phyloP scores from a whole-genome alignment of 2,797 vertebrate species.

The Enteromius mattozi region DNA sequence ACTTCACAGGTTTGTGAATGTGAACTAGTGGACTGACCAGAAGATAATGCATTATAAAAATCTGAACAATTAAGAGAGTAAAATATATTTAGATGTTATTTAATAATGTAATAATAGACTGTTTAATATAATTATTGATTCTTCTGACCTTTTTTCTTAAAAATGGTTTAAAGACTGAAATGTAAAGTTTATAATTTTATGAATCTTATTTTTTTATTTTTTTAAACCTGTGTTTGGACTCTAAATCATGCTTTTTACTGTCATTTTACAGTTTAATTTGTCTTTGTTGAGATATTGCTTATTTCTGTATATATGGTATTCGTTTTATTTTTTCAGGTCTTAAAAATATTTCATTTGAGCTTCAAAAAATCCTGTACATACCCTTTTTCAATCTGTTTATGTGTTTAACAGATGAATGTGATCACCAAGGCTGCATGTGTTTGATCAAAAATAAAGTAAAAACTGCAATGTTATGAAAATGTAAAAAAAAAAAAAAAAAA shows the following conservation, averaged over 20 bases:
- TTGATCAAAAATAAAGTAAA: not conserved
- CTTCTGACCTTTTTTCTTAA: not conserved
- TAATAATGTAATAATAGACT: not conserved
- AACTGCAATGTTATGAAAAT: not conserved
- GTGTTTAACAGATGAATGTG: not conserved
- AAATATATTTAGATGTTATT: not conserved
- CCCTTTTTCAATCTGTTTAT: not conserved
- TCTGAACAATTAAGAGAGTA: too few relatives aligned
- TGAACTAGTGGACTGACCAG: not conserved
- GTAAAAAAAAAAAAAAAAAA: too few relatives aligned
- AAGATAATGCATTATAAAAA: too few relatives aligned
- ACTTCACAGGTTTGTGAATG: not conserved
- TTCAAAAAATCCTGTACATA: too few relatives aligned
- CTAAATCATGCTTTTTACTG: too few relatives aligned
- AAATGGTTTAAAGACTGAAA: not conserved
- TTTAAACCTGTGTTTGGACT: not conserved
- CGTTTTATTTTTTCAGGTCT: too few relatives aligned
- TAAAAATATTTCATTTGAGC: too few relatives aligned
- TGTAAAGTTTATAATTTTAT: not conserved
- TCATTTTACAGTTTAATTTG: too few relatives aligned
- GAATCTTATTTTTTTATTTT: too few relatives aligned
- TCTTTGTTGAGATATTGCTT: too few relatives aligned
- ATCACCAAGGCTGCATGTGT: not conserved
- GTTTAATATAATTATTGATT: not conserved
- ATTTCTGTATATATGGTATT: too few relatives aligned